Base-by-base conservation (phyloP, 1,140 invertebrate genomes). In the Achatina immaculata region DNA sequence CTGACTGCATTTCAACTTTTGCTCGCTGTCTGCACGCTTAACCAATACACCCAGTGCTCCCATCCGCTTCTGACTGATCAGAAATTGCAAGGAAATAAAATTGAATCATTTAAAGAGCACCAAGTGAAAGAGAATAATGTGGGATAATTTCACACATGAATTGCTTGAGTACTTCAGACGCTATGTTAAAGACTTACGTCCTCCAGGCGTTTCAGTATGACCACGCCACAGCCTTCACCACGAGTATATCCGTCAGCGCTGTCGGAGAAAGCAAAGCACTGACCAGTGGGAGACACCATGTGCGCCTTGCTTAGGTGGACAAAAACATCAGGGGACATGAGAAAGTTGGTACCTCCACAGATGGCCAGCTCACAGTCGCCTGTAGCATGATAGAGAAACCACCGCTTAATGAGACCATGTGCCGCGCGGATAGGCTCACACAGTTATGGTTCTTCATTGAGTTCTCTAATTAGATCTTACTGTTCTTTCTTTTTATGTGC, bases 201-300 rank as follows among this genome's bases (percentile, higher is more conserved):
- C 58, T 76, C 74, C 16, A 85, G 62, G 0, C 80, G 78, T 81
- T 88, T 88, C 3, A 89, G 45, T 34, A 89, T 78, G 21, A 89
- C 71, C 48, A 89, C 84, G 14, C 88, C 88, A 58, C 86, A 86
- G 1, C 88, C 88, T 75, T 89, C 88, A n/a, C 86, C 86, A 69
- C 86, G 66, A 3, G 83, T 85, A 78, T 89, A 89, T 55, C 87
- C 87, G 58, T 87, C 84, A 0, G 87, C 87, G 40, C 83, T 82
- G 40, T 82, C 84, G n/a, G 83, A 81, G 78, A 88, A 89, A 0
- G 87, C 82, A 68, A 86, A 82, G 73, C 87, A 87, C 66, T 87
- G 86, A 21, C 86, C 86, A 6, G 80, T 86, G 16, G 85, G 84
- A 9, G 73, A 75, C 65, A 88, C 66, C 86, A 88, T 88, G 58